Evolutionary conservation across 2,113 vertebrate genomes (phyloP), one percentile per base, ranked within the genome.

Genomic region (Electrona antarctica): DNA sequence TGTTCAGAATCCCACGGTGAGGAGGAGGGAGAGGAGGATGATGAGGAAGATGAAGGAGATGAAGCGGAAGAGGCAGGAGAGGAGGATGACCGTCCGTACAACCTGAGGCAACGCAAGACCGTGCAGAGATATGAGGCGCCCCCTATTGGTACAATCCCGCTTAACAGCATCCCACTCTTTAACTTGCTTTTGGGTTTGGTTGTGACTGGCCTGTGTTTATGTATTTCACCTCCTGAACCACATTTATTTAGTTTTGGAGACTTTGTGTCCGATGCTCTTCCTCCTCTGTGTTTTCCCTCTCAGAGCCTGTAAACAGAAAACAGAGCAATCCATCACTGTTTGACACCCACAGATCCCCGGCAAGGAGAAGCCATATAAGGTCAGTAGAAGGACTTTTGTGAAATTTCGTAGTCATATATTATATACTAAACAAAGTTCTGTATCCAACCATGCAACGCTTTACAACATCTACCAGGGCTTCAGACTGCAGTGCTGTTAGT

Each of bases 291-390:
- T 78, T 86, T 77, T 9, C 47, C 8, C 48, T 80, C 62, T 63
- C 86, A 99, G 98, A 97, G 88, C 98, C 98, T 74, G 96, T 96
- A 86, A 98, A 97, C 93, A 95, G 97, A 79, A 98, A 96, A 89
- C 98, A 97, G 91, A 96, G 95, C 88, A 97, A 97, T 90, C 96
- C 93, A 73, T 93, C 97, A 0, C 91, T 99, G 64, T 99, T 99
- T 90, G 98, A 98, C 92, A 98, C 98, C 61, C 97, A 97, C 81
- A 95, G 96, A 91, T 99, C 98, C 89, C 97, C 97, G 91, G 98
- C 98, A 68, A 95, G 98, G 94, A 96, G 96, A 96, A 98, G 97
- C 91, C 98, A 98, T 95, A 98, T 99, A 87, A 95, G 97, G 98
- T 98, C 87, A 77, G 76, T 71, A 2, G 49, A 58, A 11, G 9